Base-by-base conservation (phyloP, 1,140 invertebrate species). In the Trichoplusia ni region DNA sequence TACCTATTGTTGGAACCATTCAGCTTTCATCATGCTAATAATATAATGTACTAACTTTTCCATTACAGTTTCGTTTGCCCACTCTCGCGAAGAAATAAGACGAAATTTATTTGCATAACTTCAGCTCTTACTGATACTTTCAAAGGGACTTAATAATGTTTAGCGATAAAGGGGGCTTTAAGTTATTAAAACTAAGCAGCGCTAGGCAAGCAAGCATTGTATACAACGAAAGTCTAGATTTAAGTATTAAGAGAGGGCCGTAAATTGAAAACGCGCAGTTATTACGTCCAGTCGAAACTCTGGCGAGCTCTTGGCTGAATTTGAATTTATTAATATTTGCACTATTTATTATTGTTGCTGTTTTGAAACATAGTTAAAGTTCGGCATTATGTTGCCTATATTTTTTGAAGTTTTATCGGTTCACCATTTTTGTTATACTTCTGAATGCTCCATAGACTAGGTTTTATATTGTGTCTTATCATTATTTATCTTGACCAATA, bases 201-300 rank as follows among this genome's bases (percentile, higher is more conserved):
- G 19, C 40, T 18, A 2, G 16, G 4, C 38, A 25, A 40, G 14
- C 35, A 40, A 14, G 40, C 51, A 27, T 40, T 40, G 16, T 16
- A 23, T 18, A 51, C 16, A 51, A 51, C 47, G 35, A 51, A 51
- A 51, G 47, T 51, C 47, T 51, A 51, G 27, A 14, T 51, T 35
- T 51, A 21, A 51, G 35, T 29, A 35, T 51, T 51, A 35, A 33
- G 35, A 51, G 35, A 51, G 47, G 27, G 1, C 18, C 16, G 35
- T 51, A 51, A 51, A 51, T 35, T 35, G 29, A n/a, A 5, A n/a
- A 35, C n/a, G 29, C 7, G 6, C 27, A 16, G 5, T 35, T 51
- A 51, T 49, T 51, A 51, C 47, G 33, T 51, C 35, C 9, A 51
- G 47, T 51, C 47, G 35, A 51, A 51, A 51, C 47, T 51, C 47